A percentile compares a stretch with the other conserved stretches of the same genome.
These are phyloP conservation scores for Pseudeuparius sepicola DNA, from an alignment of 2,888 invertebrate species.

Conservation along the genomic window DNA sequence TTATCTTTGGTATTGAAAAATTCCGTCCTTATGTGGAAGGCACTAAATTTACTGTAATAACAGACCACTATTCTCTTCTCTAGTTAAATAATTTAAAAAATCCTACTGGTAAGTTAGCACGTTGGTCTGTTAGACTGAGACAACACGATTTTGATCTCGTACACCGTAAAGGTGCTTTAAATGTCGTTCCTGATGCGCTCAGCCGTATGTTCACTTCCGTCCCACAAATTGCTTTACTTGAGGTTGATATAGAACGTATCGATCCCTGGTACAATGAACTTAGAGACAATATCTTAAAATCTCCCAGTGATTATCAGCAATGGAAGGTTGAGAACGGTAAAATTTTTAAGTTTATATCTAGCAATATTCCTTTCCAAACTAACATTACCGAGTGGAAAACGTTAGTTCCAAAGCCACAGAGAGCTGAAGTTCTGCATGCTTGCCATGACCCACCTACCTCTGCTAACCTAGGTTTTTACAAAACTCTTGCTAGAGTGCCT, in stretches of 20 bases:
- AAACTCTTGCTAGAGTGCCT: slow-evolving; percentile 17
- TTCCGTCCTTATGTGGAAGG: slow-evolving; percentile 22
- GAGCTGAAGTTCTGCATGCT: slow-evolving; percentile 14
- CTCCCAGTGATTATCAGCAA: slow-evolving; percentile 15
- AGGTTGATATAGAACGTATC: slow-evolving; percentile 9
- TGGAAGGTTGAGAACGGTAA: slow-evolving; percentile 17
- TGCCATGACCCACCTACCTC: slow-evolving; percentile 18
- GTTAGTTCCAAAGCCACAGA: slow-evolving; percentile 20
- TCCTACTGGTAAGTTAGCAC: slow-evolving; percentile 22
- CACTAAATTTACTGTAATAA: slow-evolving; percentile 21
- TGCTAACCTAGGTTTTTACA: slow-evolving; percentile 20
- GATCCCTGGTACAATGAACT: slow-evolving; percentile 17
- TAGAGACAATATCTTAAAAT: slow-evolving; percentile 9
- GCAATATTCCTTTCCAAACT: slow-evolving; percentile 7
- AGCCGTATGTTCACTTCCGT: too few relatives aligned
- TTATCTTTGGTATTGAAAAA: slow-evolving; percentile 23
- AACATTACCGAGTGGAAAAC: slow-evolving; percentile 22
- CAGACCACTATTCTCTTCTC: slow-evolving; percentile 23
- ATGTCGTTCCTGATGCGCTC: slow-evolving; percentile 21
- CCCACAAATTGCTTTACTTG: slow-evolving; percentile 2
- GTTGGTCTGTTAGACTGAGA: slow-evolving; percentile 21
- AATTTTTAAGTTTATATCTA: slow-evolving; percentile 16
- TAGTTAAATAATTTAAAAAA: slow-evolving; percentile 23
- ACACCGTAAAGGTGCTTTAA: slow-evolving; percentile 18
- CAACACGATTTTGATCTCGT: slow-evolving; percentile 21